Percentiles rank a stretch among this genome's conserved stretches.
Evolutionary conservation across 2,797 vertebrate species (phyloP).

Genomic region (Siniperca scherzeri): DNA sequence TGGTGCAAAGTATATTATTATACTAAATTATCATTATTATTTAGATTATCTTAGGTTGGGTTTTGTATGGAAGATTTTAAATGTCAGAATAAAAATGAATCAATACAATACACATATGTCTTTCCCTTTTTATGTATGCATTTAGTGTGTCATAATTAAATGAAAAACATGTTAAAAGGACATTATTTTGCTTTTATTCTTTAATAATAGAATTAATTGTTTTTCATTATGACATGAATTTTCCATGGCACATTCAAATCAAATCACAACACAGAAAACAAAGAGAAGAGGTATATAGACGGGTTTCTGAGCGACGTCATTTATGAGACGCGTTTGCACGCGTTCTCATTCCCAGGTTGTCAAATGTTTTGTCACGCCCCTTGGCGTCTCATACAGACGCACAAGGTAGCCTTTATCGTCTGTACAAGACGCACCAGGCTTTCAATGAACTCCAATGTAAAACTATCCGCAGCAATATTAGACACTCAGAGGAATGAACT

Average conservation of each 20-base stretch:
- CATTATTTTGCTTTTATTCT: background rate
- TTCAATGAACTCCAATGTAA: no score
- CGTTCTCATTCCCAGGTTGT: no score
- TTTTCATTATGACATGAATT: background rate
- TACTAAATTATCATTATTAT: background rate
- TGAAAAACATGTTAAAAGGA: background rate
- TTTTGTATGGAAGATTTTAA: background rate
- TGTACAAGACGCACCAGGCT: no score
- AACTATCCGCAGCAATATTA: no score
- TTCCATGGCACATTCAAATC: background rate
- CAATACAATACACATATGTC: background rate
- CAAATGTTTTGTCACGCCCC: no score
- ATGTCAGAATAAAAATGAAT: background rate
- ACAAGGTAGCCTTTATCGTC: no score
- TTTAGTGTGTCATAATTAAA: background rate
- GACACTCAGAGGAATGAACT: no score
- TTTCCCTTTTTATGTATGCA: background rate
- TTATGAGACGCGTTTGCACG: no score
- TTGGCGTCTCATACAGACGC: no score
- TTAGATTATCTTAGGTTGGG: slow-evolving; percentile 1
- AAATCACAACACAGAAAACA: background rate
- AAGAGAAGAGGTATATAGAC: background rate
- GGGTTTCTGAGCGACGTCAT: no score
- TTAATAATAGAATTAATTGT: background rate
- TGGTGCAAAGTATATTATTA: no score